phyloP scores from a whole-genome alignment of 1,140 invertebrate genomes.

The Brachionus paranguensis region DNA sequence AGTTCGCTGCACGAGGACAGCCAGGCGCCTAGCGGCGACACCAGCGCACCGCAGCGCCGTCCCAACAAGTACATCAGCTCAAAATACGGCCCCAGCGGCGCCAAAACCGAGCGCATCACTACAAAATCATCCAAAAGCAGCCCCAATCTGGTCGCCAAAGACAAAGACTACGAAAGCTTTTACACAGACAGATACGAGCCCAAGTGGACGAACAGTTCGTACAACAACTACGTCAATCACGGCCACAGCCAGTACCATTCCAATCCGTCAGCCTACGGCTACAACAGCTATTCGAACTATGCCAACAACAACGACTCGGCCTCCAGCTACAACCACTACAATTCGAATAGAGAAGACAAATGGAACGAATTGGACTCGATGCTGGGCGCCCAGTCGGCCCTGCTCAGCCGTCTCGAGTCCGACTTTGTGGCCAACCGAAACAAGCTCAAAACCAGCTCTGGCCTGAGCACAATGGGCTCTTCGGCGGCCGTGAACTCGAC shows the following conservation, averaged over 20 bases:
- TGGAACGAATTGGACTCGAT: slow-evolving; percentile 39
- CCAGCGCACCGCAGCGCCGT: not conserved
- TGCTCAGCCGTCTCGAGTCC: slow-evolving; percentile 27
- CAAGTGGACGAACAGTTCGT: not conserved
- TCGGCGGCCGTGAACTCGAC: not conserved
- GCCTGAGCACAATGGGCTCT: not conserved
- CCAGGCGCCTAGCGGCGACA: not conserved
- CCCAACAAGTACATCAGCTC: slow-evolving; percentile 23
- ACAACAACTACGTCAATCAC: slow-evolving; percentile 13
- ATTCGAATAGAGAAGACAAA: slow-evolving; percentile 37
- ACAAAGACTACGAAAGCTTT: slow-evolving; percentile 23
- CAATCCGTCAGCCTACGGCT: not conserved
- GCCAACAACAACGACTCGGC: not conserved
- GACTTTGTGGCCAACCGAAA: slow-evolving; percentile 39
- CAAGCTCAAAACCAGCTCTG: not conserved
- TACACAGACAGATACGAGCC: slow-evolving; percentile 8
- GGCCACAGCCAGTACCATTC: slow-evolving; percentile 30
- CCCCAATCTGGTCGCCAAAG: slow-evolving; percentile 26
- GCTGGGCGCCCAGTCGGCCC: slow-evolving; percentile 30
- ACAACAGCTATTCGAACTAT: slow-evolving; percentile 11
- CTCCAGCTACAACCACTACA: not conserved
- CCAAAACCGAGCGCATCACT: slow-evolving; percentile 25
- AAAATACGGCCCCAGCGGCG: not conserved
- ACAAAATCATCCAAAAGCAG: slow-evolving; percentile 36
- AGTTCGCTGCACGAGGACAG: not conserved